These are phyloP conservation scores for Dicrurus megarhynchus DNA, from an alignment of 2,113 vertebrate species.

Conservation along the genomic window DNA sequence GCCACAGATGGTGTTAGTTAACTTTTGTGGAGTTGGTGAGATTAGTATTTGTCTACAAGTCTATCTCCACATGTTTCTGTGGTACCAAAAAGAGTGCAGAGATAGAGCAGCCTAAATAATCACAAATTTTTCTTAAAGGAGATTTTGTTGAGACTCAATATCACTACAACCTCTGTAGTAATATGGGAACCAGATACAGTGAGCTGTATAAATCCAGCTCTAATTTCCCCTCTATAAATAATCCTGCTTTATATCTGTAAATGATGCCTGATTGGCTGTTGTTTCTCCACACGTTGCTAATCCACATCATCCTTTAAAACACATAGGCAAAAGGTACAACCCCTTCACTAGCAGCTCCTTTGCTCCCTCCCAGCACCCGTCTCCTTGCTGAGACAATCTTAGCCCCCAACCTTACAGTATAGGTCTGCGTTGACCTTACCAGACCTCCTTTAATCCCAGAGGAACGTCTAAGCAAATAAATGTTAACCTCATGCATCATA, in stretches of 20 bases:
- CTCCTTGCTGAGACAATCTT: background rate
- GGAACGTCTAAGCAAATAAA: background rate
- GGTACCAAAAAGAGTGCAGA: background rate
- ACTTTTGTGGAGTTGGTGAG: background rate
- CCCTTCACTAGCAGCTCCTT: background rate
- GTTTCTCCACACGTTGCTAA: background rate
- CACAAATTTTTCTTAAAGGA: background rate
- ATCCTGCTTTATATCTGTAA: background rate
- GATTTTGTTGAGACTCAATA: background rate
- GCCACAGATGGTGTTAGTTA: constrained; percentile 36
- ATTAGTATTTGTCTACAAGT: constrained; percentile 15
- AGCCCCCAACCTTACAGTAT: background rate
- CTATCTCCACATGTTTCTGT: background rate
- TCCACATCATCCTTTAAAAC: background rate
- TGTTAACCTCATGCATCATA: background rate
- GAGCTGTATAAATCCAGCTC: background rate
- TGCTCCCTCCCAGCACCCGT: background rate
- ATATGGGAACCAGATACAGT: background rate
- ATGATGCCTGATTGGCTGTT: background rate
- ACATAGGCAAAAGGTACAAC: background rate
- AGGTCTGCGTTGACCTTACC: background rate
- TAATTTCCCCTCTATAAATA: background rate
- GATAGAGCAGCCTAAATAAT: background rate
- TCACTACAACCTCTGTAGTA: background rate
- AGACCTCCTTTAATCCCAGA: background rate